Percentiles rank a stretch among this genome's conserved stretches.
phyloP scores from a whole-genome alignment of 2,797 vertebrate genomes.

The Hipposideros larvatus region DNA sequence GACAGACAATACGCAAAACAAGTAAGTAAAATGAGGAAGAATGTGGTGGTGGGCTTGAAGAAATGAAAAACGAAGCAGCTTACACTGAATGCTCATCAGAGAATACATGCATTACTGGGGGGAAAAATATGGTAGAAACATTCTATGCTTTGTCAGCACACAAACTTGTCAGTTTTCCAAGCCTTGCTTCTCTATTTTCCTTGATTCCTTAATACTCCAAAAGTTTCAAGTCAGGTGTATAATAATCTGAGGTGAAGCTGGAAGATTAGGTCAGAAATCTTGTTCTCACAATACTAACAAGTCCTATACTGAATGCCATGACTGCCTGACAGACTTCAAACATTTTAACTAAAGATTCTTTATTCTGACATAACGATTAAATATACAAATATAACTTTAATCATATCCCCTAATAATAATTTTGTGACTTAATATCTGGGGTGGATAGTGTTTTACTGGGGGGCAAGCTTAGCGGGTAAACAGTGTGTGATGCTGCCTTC shows the following conservation, averaged over 20 bases:
- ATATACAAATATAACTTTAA: neutral
- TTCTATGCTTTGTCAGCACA: conserved; percentile 8
- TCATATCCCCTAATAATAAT: neutral
- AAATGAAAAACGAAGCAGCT: conserved; percentile 20
- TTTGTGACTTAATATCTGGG: neutral
- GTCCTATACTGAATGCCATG: neutral
- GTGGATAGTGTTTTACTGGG: neutral
- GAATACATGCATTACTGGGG: neutral
- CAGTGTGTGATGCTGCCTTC: neutral
- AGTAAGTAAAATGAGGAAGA: neutral
- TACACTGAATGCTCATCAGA: neutral
- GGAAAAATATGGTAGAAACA: neutral
- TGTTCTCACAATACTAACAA: conserved; percentile 8
- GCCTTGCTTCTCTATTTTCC: conserved; percentile 24
- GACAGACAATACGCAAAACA: conserved; percentile 10
- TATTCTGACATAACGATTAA: neutral
- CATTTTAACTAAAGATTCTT: conserved; percentile 38
- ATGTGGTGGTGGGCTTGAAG: neutral
- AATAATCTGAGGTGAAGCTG: conserved; percentile 45
- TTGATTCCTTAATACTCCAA: conserved; percentile 20
- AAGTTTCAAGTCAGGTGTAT: neutral
- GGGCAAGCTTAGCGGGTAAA: neutral
- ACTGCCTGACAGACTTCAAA: neutral
- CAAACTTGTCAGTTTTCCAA: conserved; percentile 3
- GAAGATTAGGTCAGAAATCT: neutral